Evolutionary conservation across 1,140 invertebrate species (phyloP).

Genomic region (Drosophila kikkawai): DNA sequence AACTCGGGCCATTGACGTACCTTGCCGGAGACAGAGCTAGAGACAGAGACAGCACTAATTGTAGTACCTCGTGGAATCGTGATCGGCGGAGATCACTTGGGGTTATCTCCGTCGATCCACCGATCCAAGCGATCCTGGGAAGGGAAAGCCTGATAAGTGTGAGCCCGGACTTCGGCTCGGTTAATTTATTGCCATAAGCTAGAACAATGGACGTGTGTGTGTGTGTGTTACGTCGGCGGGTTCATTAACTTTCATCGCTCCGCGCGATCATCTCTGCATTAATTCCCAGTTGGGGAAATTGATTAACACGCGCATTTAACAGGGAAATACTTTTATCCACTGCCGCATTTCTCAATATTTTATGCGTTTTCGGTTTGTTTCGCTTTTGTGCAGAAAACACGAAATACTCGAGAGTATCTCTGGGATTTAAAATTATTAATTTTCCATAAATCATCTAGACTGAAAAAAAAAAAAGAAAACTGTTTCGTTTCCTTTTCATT

Average conservation of each 20-base stretch:
- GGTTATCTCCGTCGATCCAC: constrained; percentile 47
- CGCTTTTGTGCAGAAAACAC: constrained; percentile 38
- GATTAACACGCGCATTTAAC: constrained; percentile 71
- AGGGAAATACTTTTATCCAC: constrained; percentile 77
- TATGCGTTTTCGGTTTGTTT: constrained; percentile 41
- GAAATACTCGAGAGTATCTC: constrained; percentile 9
- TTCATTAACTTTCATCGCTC: constrained; percentile 39
- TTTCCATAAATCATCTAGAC: constrained; percentile 33
- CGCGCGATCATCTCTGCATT: constrained; percentile 35
- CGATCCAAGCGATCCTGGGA: constrained; percentile 25
- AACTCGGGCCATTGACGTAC: constrained; percentile 49
- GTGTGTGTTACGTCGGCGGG: constrained; percentile 25
- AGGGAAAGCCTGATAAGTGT: constrained; percentile 37
- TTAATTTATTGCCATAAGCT: constrained; percentile 38
- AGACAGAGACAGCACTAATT: constrained; percentile 30
- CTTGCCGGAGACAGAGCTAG: constrained; percentile 24
- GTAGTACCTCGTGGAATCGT: constrained; percentile 40
- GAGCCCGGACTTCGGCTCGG: constrained; percentile 23
- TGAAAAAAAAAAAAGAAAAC: constrained; percentile 1
- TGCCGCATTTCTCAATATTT: constrained; percentile 79
- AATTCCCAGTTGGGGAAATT: constrained; percentile 45
- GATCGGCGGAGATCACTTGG: constrained; percentile 10
- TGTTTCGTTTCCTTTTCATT: constrained; percentile 38
- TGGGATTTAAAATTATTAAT: constrained; percentile 49
- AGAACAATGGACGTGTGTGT: constrained; percentile 25